Evolutionary conservation across 53 echinoderm and acorn worm genomes (phyloP).

Genomic region (Astropecten irregularis): DNA sequence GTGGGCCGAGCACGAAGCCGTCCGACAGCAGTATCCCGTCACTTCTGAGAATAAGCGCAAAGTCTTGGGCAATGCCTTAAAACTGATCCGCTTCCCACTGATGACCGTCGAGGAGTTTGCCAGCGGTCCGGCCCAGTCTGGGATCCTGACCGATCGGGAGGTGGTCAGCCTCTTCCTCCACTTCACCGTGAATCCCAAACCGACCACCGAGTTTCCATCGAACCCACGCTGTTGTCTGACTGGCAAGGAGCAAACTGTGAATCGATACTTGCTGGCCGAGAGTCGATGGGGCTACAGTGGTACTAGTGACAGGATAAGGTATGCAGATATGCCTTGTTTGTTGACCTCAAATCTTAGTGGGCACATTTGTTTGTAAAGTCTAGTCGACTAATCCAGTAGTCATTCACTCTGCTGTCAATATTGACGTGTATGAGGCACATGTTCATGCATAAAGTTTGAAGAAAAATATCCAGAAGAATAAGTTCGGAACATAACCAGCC

Average conservation of each 20-base stretch:
- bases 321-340: too few species aligned
- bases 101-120: constrained; percentile 99
- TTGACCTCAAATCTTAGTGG: too few species aligned
- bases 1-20: constrained; percentile 91
- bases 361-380: too few species aligned
- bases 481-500: too few species aligned
- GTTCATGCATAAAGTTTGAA: too few species aligned
- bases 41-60: constrained; percentile 90
- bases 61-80: constrained; percentile 83
- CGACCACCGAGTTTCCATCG: constrained; percentile 92
- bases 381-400: too few species aligned
- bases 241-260: constrained; percentile 93
- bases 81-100: constrained; percentile 90
- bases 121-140: constrained; percentile 89
- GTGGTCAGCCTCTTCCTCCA: constrained; percentile 99
- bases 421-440: not conserved
- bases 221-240: constrained; percentile 93
- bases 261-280: constrained; percentile 81
- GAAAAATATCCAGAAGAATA: too few species aligned
- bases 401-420: not conserved
- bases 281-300: constrained; percentile 98
- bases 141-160: constrained; percentile 90
- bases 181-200: constrained; percentile 98
- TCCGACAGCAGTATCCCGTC: constrained; percentile 68
- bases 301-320: constrained; percentile 99